Evolutionary conservation across 2,888 invertebrate genomes (phyloP).

Genomic region (Drosophila helvetica): DNA sequence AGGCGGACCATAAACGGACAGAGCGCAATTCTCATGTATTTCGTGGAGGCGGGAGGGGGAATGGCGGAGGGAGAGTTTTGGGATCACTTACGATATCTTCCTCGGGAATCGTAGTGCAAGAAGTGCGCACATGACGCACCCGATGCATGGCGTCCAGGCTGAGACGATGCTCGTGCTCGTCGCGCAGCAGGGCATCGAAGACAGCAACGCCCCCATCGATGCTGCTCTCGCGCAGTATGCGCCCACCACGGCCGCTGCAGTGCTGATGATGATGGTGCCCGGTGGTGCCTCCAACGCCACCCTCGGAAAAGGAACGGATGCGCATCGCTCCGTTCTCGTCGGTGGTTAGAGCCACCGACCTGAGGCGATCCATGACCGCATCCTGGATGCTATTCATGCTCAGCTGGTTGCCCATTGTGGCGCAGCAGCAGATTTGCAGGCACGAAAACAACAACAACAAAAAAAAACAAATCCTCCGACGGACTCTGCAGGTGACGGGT

Average conservation of each 20-base stretch:
- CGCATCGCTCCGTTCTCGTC: constrained; percentile 78
- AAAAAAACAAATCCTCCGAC: constrained; percentile 19
- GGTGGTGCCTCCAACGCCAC: constrained; percentile 58
- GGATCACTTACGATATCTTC: constrained; percentile 79
- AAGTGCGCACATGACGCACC: constrained; percentile 77
- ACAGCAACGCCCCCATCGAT: constrained; percentile 71
- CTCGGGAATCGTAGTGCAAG: constrained; percentile 81
- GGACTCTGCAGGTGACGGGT: constrained; percentile 15
- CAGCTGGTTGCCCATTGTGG: constrained; percentile 78
- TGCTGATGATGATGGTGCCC: constrained; percentile 50
- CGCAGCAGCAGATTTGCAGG: constrained; percentile 13
- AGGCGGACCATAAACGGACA: constrained; percentile 32
- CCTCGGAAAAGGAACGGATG: constrained; percentile 81
- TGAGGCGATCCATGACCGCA: constrained; percentile 80
- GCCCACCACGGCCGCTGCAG: constrained; percentile 68
- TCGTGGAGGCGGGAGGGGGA: constrained; percentile 6
- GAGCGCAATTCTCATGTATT: constrained; percentile 15
- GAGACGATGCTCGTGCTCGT: constrained; percentile 78
- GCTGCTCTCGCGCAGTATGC: constrained; percentile 67
- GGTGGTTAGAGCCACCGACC: constrained; percentile 78
- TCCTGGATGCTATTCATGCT: constrained; percentile 78
- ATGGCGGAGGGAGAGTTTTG: constrained; percentile 2
- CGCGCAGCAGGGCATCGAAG: constrained; percentile 65
- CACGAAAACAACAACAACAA: constrained; percentile 8
- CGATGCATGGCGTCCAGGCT: constrained; percentile 78